These are phyloP conservation scores for Heteromurus nitidus DNA, from an alignment of 2,888 invertebrate species.

Conservation along the genomic window DNA sequence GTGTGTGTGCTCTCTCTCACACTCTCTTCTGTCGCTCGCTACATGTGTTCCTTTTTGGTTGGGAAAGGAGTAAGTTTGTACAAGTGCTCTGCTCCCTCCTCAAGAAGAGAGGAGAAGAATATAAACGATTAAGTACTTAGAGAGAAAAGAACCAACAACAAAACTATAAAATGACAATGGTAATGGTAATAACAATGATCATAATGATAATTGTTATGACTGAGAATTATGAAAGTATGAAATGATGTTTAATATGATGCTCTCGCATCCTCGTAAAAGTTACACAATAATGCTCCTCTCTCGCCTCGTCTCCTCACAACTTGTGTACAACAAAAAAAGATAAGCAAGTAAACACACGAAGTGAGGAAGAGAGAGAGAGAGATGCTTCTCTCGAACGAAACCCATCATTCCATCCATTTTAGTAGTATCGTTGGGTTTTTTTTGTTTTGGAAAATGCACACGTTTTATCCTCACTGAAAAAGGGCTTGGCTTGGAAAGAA, in stretches of 20 bases:
- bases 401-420: no score
- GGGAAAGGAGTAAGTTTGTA: no score
- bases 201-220: slow-evolving; percentile 64
- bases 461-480: no score
- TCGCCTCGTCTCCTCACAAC: background rate
- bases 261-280: slow-evolving; percentile 3
- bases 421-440: no score
- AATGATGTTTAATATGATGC: slow-evolving; percentile 43
- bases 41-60: slow-evolving; percentile 18
- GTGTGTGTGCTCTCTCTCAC: no score
- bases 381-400: no score
- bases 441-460: no score
- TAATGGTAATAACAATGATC: slow-evolving; percentile 64
- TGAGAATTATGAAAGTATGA: slow-evolving; percentile 62
- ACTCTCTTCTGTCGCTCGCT: background rate
- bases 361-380: background rate
- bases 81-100: background rate
- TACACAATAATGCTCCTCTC: no score
- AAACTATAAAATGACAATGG: slow-evolving; percentile 63
- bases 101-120: no score
- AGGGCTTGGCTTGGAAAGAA: no score
- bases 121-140: slow-evolving; percentile 43
- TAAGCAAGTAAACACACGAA: background rate
- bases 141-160: slow-evolving; percentile 51
- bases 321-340: background rate